phyloP scores from a whole-genome alignment of 2,797 vertebrate genomes.

The Falco cherrug region DNA sequence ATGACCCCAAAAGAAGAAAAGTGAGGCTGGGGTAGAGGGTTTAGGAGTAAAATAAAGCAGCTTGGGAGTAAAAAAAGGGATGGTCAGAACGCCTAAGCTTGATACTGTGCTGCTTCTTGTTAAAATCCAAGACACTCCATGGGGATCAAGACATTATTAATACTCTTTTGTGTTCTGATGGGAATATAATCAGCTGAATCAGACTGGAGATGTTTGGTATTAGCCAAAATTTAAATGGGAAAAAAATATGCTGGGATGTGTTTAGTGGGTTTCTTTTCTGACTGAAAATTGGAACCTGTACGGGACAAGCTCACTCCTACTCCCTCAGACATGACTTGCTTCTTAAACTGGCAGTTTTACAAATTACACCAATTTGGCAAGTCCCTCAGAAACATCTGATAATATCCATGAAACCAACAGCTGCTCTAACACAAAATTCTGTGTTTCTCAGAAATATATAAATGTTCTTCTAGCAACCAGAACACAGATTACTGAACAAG shows the following conservation, averaged over 20 bases:
- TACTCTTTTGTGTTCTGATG: neutral
- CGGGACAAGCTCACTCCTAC: neutral
- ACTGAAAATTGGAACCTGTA: conserved; percentile 2
- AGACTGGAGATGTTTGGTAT: neutral
- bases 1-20: neutral
- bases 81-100: neutral
- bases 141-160: neutral
- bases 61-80: neutral
- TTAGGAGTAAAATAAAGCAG: neutral
- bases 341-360: conserved; percentile 46
- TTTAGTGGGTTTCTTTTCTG: neutral
- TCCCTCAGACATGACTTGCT: conserved; percentile 27
- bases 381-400: conserved; percentile 19
- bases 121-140: neutral
- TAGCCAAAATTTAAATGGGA: neutral
- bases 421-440: neutral
- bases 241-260: neutral
- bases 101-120: neutral
- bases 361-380: conserved; percentile 32
- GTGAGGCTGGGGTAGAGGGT: neutral
- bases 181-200: conserved; percentile 7
- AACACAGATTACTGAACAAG: neutral
- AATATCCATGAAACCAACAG: conserved; percentile 3
- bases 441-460: neutral
- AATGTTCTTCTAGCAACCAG: neutral